Evolutionary conservation across 2,888 invertebrate species (phyloP).

Genomic region (Parnassius mnemosyne): DNA sequence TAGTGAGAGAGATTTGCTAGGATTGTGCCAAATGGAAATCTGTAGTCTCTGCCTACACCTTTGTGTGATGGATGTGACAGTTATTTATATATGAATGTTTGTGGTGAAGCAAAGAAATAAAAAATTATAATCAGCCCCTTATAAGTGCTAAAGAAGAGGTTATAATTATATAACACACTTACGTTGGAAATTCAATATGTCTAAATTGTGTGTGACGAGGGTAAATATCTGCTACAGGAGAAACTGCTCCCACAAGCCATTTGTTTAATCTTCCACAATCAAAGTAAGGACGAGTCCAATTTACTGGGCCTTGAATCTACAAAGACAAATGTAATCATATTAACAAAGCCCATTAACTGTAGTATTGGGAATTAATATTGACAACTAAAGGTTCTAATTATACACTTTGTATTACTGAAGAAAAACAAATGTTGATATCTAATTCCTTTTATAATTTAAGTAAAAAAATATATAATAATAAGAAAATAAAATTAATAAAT

Average conservation of each 20-base stretch:
- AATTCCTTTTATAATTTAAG: neutral
- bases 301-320: slow-evolving; percentile 90
- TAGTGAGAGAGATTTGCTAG: no score
- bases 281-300: slow-evolving; percentile 97
- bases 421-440: no score
- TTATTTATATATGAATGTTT: no score
- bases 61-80: no score
- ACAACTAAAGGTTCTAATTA: neutral
- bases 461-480: neutral
- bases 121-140: no score
- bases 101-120: no score
- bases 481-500: neutral
- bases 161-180: slow-evolving; percentile 54
- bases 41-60: no score
- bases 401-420: neutral
- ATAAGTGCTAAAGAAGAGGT: no score
- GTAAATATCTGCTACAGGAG: slow-evolving; percentile 97
- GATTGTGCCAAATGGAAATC: no score
- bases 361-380: no score
- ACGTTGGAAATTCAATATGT: slow-evolving; percentile 96
- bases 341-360: neutral
- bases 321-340: slow-evolving; percentile 8
- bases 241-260: slow-evolving; percentile 96
- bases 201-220: slow-evolving; percentile 95
- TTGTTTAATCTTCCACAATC: slow-evolving; percentile 97